Percentiles rank a stretch among this genome's conserved stretches.
Conservation (phyloP, 1,140 invertebrate genomes). For the Sipha flava region DNA sequence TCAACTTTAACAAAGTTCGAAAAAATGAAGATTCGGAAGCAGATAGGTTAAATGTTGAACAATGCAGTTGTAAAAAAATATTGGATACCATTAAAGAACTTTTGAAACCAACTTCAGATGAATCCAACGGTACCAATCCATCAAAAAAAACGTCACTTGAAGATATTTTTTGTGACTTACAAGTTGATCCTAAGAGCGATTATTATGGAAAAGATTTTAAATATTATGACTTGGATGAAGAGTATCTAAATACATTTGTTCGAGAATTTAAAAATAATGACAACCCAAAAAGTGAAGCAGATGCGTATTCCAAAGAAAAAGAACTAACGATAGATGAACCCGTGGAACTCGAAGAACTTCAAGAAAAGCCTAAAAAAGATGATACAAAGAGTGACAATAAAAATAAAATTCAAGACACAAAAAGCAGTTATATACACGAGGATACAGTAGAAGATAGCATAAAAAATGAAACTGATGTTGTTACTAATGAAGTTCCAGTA, state of each 20-base stretch:
- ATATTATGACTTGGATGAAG: not conserved
- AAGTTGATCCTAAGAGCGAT: not conserved
- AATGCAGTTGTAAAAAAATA: not conserved
- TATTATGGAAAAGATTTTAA: not conserved
- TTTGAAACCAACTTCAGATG: not conserved
- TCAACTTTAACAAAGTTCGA: not conserved
- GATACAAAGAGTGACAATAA: not conserved
- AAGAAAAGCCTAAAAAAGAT: not conserved
- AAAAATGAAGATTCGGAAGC: not conserved
- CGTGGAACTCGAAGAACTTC: not conserved
- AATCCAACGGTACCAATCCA: not conserved
- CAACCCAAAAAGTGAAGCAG: not conserved
- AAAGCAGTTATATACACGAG: too few species aligned
- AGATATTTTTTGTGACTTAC: not conserved
- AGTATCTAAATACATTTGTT: not conserved
- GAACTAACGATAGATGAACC: not conserved
- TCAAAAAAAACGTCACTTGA: not conserved
- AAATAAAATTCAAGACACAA: not conserved
- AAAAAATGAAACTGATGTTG: too few species aligned
- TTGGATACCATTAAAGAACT: not conserved
- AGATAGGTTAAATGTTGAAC: not conserved
- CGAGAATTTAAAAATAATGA: not conserved
- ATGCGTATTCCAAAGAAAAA: not conserved
- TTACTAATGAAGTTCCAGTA: too few species aligned
- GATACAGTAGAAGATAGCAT: too few species aligned